Evolutionary conservation across 2,113 vertebrate species (phyloP), one percentile per base, ranked within the genome.

Genomic region (Sakesphorus luctuosus): DNA sequence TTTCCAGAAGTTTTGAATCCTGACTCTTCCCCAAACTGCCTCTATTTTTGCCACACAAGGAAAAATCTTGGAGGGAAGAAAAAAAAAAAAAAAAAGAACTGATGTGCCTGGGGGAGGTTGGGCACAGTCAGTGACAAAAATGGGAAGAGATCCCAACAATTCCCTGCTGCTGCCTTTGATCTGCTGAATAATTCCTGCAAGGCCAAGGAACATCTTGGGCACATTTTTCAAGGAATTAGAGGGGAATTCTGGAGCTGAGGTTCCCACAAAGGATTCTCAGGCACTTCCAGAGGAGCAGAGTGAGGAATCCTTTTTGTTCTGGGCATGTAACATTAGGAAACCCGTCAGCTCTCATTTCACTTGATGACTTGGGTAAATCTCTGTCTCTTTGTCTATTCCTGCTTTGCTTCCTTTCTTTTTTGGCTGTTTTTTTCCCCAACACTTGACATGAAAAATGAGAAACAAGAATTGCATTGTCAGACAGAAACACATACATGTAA

Each of bases 381-480:
- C 78, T 63, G 43, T 90, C 53, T 94, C 90, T 96, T 91, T 95
- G 72, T 94, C 89, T 92, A 83, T 91, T 95, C 56, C 62, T 69
- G 29, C 80, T 87, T 93, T 88, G 71, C 71, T 74, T 89, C 43
- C 50, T 78, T 89, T 26, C 55, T 81, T 47, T 89, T 61, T 76
- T 91, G 93, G 85, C 44, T 62, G 84, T 74, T 50, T n/a, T 35
- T 26, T n/a, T 11, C 3, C 2, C 0, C 84, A 95, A 92, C 40
- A 84, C 78, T 58, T 79, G 91, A 96, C 8, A 21, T 94, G 96
- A 97, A 91, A 96, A 97, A 97, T 77, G 92, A 96, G 86, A 72
- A 75, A 61, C 89, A 72, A 63, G 84, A 78, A 87, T 9, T 65
- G 89, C 92, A 58, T 47, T 96, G 94, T 93, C 87, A 87, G 92